phyloP scores from a whole-genome alignment of 1,140 invertebrate genomes.

The Thaumatotibia leucotreta region DNA sequence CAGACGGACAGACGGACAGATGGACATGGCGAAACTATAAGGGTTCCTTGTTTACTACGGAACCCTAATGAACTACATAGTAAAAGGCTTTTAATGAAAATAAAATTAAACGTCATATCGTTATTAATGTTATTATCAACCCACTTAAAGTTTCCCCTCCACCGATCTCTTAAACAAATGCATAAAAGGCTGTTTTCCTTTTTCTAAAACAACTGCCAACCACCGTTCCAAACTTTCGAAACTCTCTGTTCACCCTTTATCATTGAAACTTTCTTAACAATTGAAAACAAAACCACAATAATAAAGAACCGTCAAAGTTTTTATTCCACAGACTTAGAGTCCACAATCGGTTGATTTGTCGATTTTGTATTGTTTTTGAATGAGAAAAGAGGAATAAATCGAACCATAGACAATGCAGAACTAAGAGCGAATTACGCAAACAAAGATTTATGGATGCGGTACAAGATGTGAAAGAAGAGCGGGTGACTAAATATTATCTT shows the following conservation, averaged over 20 bases:
- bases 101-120: too few species aligned
- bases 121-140: too few species aligned
- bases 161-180: background rate
- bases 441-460: background rate
- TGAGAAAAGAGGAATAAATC: background rate
- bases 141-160: background rate
- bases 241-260: background rate
- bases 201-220: background rate
- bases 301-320: too few species aligned
- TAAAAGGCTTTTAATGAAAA: too few species aligned
- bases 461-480: background rate
- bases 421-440: conserved; percentile 1
- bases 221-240: background rate
- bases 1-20: too few species aligned
- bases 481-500: too few species aligned
- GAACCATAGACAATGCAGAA: conserved; percentile 2
- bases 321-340: background rate
- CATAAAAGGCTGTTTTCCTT: background rate
- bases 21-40: too few species aligned
- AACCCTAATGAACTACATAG: too few species aligned
- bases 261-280: background rate
- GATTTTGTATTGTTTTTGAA: background rate
- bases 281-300: background rate
- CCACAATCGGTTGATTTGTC: background rate
- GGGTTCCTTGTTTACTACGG: too few species aligned